A percentile compares a stretch with the other conserved stretches of the same genome.
phyloP scores from a whole-genome alignment of 2,888 invertebrate species.

The Plusia festucae region DNA sequence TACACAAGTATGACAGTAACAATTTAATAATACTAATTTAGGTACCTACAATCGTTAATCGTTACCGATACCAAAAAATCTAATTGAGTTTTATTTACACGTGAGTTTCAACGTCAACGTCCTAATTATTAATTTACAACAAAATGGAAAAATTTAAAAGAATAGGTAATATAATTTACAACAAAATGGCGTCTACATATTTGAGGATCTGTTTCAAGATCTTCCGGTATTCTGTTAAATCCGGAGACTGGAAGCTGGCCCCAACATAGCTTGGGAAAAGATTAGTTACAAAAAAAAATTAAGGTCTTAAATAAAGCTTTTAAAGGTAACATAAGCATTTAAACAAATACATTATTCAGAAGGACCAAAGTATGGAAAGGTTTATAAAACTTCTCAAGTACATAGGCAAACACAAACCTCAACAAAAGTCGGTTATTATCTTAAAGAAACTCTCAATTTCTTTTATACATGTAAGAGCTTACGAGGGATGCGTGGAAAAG shows the following conservation, averaged over 20 bases:
- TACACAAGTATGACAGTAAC: conserved; percentile 10
- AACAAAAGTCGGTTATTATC: conserved; percentile 37
- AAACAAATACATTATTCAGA: conserved; percentile 1
- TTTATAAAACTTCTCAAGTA: conserved; percentile 15
- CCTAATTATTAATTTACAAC: no score
- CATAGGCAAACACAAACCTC: conserved; percentile 8
- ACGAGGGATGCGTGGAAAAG: conserved; percentile 53
- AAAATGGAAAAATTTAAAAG: no score
- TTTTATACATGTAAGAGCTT: conserved; percentile 55
- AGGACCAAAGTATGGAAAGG: conserved; percentile 4
- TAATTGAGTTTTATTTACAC: no score
- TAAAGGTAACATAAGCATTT: background rate
- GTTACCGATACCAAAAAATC: no score
- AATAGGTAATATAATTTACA: no score
- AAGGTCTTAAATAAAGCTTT: background rate
- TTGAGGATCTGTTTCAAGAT: background rate
- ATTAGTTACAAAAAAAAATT: no score
- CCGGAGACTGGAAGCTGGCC: no score
- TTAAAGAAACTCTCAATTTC: conserved; percentile 50
- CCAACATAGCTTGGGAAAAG: no score
- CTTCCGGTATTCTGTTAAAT: no score
- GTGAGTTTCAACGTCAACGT: no score
- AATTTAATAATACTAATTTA: no score
- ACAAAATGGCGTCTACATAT: background rate
- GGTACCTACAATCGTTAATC: no score